phyloP scores from a whole-genome alignment of 2,113 vertebrate genomes.

The Glaucidium brasilianum region DNA sequence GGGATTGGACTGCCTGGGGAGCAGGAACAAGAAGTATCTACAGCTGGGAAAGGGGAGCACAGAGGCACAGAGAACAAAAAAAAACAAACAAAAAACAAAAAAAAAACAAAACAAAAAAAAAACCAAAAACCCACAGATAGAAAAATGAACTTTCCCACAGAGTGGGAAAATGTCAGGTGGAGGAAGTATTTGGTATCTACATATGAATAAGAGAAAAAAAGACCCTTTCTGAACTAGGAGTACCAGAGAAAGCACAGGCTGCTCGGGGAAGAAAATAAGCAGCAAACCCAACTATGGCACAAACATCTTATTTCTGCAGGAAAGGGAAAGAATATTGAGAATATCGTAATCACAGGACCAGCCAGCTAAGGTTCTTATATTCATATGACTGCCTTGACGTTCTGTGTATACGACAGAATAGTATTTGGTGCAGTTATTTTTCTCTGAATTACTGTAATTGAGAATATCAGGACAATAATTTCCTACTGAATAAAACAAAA shows the following conservation, averaged over 20 bases:
- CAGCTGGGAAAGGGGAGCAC: background rate
- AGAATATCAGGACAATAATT: constrained; percentile 11
- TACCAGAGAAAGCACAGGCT: background rate
- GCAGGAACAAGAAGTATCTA: background rate
- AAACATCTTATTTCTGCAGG: background rate
- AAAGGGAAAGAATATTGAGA: background rate
- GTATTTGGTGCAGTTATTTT: background rate
- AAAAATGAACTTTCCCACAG: background rate
- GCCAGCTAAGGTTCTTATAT: background rate
- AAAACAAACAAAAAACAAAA: background rate
- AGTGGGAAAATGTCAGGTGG: background rate
- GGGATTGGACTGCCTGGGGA: background rate
- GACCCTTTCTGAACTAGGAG: background rate
- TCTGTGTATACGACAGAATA: background rate
- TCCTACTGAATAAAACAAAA: constrained; percentile 53
- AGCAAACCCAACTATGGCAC: background rate
- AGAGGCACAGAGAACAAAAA: background rate
- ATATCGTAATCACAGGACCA: background rate
- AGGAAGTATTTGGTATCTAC: background rate
- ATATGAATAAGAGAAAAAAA: background rate
- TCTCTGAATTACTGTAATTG: constrained; percentile 25
- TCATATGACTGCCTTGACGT: background rate
- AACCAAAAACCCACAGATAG: background rate
- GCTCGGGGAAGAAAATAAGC: background rate
- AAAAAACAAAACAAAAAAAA: background rate